Evolutionary conservation across 2,888 invertebrate genomes (phyloP), one percentile per base, ranked within the genome.

Genomic region (Morpho deidamia): DNA sequence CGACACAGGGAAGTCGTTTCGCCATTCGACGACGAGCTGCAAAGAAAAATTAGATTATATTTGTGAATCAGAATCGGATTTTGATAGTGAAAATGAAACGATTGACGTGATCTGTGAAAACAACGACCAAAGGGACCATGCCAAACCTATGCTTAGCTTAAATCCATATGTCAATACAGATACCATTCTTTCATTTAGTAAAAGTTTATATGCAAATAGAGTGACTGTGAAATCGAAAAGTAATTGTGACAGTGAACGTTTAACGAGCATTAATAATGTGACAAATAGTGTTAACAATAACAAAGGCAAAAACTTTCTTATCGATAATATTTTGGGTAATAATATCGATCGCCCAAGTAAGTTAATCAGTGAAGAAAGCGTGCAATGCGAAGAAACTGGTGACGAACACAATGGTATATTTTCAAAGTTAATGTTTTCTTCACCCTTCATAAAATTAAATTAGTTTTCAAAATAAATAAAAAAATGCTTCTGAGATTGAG

Each of bases 301-400:
- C 44, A 86, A 77, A 71, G 85, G 87, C 64, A 91, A 89, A 76
- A 91, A 90, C 33, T 91, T 91, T 74, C 79, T 91, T 8, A 91
- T 91, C 60, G 91, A 91, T 68, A 90, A 81, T 71, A 91, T 91
- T 64, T 76, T 91, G 72, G 91, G 91, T 10, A 88, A 83, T 61
- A 75, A 80, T 64, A 73, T 59, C 58, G 72, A 65, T 58, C 56
- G 68, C n/a, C 64, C 67, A 56, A 63, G 62, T 50, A 65, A 65
- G 50, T 55, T 64, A 32, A 49, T 62, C 33, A 53, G 50, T 39
- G 68, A 67, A 54, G 75, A 79, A 40, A 61, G 55, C 44, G 76
- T 78, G 44, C 68, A 63, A 50, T 66, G 70, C 63, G 87, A 86
- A 69, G 88, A 84, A 73, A 68, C 70, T 38, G 73, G 83, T 1